phyloP scores from a whole-genome alignment of 1,140 invertebrate genomes.

The Pectinophora gossypiella region DNA sequence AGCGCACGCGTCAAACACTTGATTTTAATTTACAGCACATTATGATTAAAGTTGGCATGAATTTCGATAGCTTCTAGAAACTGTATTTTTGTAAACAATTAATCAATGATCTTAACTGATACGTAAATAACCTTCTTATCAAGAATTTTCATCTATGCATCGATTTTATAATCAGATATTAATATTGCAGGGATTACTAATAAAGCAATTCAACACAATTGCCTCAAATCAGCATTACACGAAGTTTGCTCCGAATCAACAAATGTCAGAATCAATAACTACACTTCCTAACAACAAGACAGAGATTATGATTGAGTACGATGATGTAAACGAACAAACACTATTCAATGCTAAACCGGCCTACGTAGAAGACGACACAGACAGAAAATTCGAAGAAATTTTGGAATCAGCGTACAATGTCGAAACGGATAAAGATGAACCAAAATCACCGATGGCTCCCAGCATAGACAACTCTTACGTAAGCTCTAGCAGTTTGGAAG shows the following conservation, averaged over 20 bases:
- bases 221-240: constrained; percentile 63
- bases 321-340: constrained; percentile 46
- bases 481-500: constrained; percentile 67
- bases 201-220: constrained; percentile 65
- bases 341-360: constrained; percentile 50
- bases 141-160: neutral
- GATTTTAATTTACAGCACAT: neutral
- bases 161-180: constrained; percentile 9
- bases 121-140: neutral
- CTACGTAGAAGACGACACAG: constrained; percentile 52
- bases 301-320: constrained; percentile 61
- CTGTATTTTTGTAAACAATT: neutral
- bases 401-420: constrained; percentile 39
- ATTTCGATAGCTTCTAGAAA: neutral
- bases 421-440: constrained; percentile 30
- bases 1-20: neutral
- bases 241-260: constrained; percentile 44
- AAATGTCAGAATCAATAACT: constrained; percentile 43
- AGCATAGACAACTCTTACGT: constrained; percentile 50
- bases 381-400: constrained; percentile 61
- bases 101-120: no score
- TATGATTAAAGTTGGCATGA: neutral
- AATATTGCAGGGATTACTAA: constrained; percentile 65
- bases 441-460: constrained; percentile 38
- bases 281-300: constrained; percentile 47